These are phyloP conservation scores for Amia ocellicauda DNA, from an alignment of 2,113 vertebrate genomes.

Conservation along the genomic window DNA sequence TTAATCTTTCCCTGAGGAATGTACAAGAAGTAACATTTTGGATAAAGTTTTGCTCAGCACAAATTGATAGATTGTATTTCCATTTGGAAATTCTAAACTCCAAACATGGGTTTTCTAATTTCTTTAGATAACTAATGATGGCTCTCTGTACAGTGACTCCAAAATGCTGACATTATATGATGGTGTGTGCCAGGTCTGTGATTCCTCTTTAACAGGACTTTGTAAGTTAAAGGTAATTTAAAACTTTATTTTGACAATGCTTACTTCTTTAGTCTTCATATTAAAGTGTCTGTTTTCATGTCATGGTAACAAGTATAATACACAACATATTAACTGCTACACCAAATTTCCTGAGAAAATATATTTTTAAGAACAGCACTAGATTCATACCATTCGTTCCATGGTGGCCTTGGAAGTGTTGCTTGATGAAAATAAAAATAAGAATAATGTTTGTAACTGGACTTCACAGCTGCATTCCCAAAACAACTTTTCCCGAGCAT, in stretches of 20 bases:
- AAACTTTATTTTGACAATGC: too few species aligned
- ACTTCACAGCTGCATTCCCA: too few species aligned
- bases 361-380: too few species aligned
- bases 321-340: too few species aligned
- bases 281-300: not conserved
- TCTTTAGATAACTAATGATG: constrained; percentile 70
- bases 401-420: too few species aligned
- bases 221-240: constrained; percentile 82
- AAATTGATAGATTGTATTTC: constrained; percentile 40
- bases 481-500: constrained; percentile 8
- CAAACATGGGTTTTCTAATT: constrained; percentile 40
- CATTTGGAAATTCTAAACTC: constrained; percentile 43
- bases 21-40: constrained; percentile 41
- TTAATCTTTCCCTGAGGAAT: constrained; percentile 36
- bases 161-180: constrained; percentile 70
- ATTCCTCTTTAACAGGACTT: constrained; percentile 55
- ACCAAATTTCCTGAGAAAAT: too few species aligned
- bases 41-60: constrained; percentile 28
- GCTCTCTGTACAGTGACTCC: constrained; percentile 63
- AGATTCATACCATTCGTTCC: too few species aligned
- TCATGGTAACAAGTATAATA: too few species aligned
- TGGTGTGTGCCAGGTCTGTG: constrained; percentile 68
- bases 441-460: too few species aligned
- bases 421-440: too few species aligned
- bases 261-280: constrained; percentile 43